A percentile compares a stretch with the other conserved stretches of the same genome.
These are phyloP conservation scores for Ptilonorhynchus violaceus DNA, from an alignment of 2,113 vertebrate genomes.

Conservation along the genomic window DNA sequence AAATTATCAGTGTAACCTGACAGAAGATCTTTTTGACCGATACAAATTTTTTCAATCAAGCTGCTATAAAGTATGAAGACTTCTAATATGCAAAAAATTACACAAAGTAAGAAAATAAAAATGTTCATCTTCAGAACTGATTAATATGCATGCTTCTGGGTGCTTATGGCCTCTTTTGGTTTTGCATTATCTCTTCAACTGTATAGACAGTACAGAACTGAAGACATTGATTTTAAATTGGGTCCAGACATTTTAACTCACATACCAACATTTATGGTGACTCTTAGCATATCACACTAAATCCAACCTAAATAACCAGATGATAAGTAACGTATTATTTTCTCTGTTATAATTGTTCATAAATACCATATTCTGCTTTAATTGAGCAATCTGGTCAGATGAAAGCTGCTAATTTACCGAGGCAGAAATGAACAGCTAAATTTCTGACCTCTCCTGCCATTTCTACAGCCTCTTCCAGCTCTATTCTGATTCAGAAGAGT, in stretches of 20 bases:
- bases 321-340: background rate
- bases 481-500: background rate
- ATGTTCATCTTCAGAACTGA: background rate
- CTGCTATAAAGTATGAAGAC: background rate
- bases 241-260: background rate
- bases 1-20: background rate
- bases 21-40: background rate
- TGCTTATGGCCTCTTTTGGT: background rate
- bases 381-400: fast-evolving
- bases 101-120: background rate
- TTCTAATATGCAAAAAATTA: background rate
- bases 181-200: background rate
- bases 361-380: background rate
- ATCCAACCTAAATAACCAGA: background rate
- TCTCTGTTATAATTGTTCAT: background rate
- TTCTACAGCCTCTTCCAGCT: background rate
- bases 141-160: background rate
- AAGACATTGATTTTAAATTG: background rate
- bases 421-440: background rate
- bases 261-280: background rate
- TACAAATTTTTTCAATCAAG: background rate
- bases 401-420: background rate
- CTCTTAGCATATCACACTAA: background rate
- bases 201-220: background rate
- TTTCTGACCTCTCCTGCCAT: background rate